phyloP scores from a whole-genome alignment of 1,140 invertebrate genomes.

The Armadillidium nasatum region DNA sequence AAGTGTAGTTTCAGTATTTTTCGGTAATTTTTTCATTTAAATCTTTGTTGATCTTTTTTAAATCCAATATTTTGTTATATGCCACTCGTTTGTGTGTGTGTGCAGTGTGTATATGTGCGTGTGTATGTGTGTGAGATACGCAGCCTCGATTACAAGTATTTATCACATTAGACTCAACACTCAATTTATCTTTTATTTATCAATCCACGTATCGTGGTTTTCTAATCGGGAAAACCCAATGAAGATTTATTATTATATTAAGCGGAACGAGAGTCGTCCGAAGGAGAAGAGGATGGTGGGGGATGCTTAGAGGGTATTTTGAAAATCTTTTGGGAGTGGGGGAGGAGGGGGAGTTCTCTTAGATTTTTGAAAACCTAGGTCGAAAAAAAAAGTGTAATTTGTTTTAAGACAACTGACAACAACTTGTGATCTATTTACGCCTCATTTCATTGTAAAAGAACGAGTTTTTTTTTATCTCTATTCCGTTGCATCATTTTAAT shows the following conservation, averaged over 20 bases:
- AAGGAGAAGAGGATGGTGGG: not conserved
- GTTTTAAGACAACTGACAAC: not conserved
- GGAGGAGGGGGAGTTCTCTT: too few species aligned
- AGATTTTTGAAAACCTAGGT: not conserved
- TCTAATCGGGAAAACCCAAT: not conserved
- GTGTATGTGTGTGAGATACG: too few species aligned
- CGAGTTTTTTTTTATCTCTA: not conserved
- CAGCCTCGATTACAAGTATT: not conserved
- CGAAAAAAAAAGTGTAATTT: slow-evolving; percentile 1
- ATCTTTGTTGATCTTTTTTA: too few species aligned
- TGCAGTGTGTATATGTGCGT: too few species aligned
- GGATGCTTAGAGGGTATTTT: not conserved
- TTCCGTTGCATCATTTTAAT: slow-evolving; percentile 1
- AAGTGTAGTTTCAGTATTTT: too few species aligned
- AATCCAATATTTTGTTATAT: too few species aligned
- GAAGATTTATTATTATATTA: slow-evolving; percentile 9
- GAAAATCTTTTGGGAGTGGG: too few species aligned
- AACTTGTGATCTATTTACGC: not conserved
- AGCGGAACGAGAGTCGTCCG: too few species aligned
- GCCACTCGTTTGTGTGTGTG: too few species aligned
- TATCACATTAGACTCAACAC: not conserved
- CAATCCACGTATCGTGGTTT: not conserved
- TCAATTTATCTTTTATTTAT: not conserved
- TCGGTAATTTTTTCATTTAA: too few species aligned
- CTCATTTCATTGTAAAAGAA: not conserved